Evolutionary conservation across 2,797 vertebrate genomes (phyloP).

Genomic region (Amazona ochrocephala): DNA sequence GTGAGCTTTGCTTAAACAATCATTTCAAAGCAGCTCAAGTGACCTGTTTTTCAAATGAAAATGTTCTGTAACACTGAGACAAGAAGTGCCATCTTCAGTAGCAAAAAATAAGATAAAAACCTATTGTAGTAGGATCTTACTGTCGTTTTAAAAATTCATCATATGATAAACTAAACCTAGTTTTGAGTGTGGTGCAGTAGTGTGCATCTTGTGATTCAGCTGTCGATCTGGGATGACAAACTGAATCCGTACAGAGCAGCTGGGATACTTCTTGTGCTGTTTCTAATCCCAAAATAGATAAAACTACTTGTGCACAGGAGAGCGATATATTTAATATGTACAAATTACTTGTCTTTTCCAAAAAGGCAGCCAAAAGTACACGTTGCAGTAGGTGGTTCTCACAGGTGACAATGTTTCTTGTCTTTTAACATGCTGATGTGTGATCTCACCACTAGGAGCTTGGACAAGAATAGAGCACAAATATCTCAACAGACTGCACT

Average conservation of each 20-base stretch:
- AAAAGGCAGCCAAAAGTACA: neutral
- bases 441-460: neutral
- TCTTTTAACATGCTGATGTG: neutral
- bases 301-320: neutral
- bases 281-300: neutral
- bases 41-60: neutral
- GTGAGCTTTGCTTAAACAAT: neutral
- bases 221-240: neutral
- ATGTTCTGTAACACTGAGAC: neutral
- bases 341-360: neutral
- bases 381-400: neutral
- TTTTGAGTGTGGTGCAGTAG: neutral
- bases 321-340: neutral
- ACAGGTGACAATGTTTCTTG: neutral
- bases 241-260: neutral
- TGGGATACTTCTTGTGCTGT: neutral
- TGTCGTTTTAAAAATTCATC: neutral
- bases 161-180: neutral
- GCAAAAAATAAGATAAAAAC: neutral
- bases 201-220: neutral
- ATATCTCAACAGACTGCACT: neutral
- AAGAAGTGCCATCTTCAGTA: neutral
- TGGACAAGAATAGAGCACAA: neutral
- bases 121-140: neutral
- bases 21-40: neutral